Evolutionary conservation across 1,140 invertebrate species (phyloP), one percentile per base, ranked within the genome.

Genomic region (Gonioctena quinquepunctata): DNA sequence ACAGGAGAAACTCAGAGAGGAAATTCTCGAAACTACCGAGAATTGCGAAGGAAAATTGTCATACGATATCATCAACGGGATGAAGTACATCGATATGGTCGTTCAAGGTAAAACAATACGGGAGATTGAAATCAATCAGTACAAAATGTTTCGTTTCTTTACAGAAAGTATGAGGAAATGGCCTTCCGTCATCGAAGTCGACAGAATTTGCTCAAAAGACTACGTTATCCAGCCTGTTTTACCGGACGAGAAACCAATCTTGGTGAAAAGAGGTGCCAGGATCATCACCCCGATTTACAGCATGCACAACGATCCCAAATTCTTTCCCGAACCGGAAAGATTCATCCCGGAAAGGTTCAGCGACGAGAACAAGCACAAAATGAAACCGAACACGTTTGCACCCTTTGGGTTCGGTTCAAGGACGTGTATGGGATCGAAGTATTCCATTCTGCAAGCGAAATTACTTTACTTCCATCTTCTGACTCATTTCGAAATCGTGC

Each of bases 341-440:
- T 93, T 90, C 71, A 83, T 90, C 77, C 91, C 91, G 0, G 90
- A 92, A 19, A 83, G 90, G 62, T 92, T 92, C 80, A 75, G 84
- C 3, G 82, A 85, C 0, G 88, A 89, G 49, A 85, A 87, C 50
- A 75, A 81, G 42, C 71, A 75, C 1, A 75, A 81, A 54, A 79
- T 88, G 18, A 84, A 81, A 70, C 83, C 75, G 6, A 85, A 80
- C 69, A 76, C 85, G 3, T 89, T 85, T 79, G 80, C 91, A 27
- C 89, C 90, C 7, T 91, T 91, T 72, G 86, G 86, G 1, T 18
- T 83, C 1, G 86, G 86, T 1, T 85, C 84, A 0, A 79, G 86
- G 27, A 79, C 76, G 22, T 86, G 86, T 71, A 86, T 87, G 26
- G 86, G 83, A 68, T 52, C 60, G 1, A 64, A 77, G 61, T 79